phyloP scores from a whole-genome alignment of 1,140 invertebrate genomes.

The Drosophila sturtevanti region DNA sequence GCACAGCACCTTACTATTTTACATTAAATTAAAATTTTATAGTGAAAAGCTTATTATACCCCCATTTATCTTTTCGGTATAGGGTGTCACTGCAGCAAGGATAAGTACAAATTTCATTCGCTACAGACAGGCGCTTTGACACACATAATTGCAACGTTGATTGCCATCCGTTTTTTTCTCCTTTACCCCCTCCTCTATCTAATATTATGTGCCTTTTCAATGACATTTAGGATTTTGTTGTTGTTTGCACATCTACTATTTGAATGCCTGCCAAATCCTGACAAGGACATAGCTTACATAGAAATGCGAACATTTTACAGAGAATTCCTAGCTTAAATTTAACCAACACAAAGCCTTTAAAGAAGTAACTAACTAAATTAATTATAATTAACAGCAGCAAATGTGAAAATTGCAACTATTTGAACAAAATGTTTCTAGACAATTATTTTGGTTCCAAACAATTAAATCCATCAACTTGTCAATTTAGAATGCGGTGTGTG shows the following conservation, averaged over 20 bases:
- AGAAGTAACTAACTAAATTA: conserved; percentile 15
- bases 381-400: conserved; percentile 44
- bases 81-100: neutral
- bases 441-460: too few species aligned
- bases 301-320: conserved; percentile 23
- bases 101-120: conserved; percentile 7
- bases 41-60: neutral
- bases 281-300: conserved; percentile 37
- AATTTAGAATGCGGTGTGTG: too few species aligned
- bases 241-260: conserved; percentile 27
- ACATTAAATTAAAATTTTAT: too few species aligned
- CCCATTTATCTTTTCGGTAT: neutral
- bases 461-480: too few species aligned
- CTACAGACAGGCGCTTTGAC: conserved; percentile 20
- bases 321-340: conserved; percentile 39
- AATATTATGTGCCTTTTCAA: neutral
- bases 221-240: neutral
- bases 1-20: too few species aligned
- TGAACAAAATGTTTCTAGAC: neutral
- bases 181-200: conserved; percentile 16
- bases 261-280: conserved; percentile 69
- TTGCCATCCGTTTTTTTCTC: conserved; percentile 64
- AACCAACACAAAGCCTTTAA: neutral
- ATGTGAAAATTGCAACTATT: too few species aligned
- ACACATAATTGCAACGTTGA: conserved; percentile 69